Evolutionary conservation across 2,888 invertebrate genomes (phyloP).

Genomic region (Erebia palarica): DNA sequence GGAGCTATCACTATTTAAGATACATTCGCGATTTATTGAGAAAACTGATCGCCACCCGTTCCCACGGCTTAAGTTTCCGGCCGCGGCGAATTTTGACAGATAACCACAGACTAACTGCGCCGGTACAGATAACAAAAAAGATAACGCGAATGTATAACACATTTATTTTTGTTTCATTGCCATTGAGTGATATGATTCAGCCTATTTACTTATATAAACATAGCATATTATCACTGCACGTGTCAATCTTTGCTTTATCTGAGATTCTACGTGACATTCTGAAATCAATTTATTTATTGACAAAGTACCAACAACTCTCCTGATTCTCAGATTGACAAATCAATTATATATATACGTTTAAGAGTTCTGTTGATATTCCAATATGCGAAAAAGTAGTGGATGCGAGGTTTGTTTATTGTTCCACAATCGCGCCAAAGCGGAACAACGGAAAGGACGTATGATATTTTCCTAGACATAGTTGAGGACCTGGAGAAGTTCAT

Average conservation of each 20-base stretch:
- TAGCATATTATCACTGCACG: neutral
- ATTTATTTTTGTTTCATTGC: constrained; percentile 12
- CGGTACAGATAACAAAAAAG: constrained; percentile 62
- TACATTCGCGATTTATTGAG: constrained; percentile 74
- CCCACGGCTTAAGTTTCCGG: constrained; percentile 76
- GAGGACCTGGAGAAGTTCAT: too few relatives aligned
- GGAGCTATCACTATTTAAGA: constrained; percentile 57
- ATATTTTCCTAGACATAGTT: too few relatives aligned
- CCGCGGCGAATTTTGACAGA: constrained; percentile 81
- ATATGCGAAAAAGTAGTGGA: too few relatives aligned
- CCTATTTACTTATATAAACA: neutral
- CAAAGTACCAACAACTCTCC: neutral
- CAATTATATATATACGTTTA: too few relatives aligned
- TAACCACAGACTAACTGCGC: constrained; percentile 67
- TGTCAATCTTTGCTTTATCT: neutral
- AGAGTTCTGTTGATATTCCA: too few relatives aligned
- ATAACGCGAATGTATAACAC: constrained; percentile 29
- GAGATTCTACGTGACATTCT: neutral
- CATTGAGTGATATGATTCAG: constrained; percentile 12
- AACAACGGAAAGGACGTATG: too few relatives aligned
- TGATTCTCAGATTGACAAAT: too few relatives aligned
- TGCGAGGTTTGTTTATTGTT: too few relatives aligned
- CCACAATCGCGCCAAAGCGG: too few relatives aligned
- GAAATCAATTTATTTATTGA: neutral
- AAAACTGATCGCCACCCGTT: constrained; percentile 69